phyloP scores from a whole-genome alignment of 2,797 vertebrate genomes.

The Menidia menidia region DNA sequence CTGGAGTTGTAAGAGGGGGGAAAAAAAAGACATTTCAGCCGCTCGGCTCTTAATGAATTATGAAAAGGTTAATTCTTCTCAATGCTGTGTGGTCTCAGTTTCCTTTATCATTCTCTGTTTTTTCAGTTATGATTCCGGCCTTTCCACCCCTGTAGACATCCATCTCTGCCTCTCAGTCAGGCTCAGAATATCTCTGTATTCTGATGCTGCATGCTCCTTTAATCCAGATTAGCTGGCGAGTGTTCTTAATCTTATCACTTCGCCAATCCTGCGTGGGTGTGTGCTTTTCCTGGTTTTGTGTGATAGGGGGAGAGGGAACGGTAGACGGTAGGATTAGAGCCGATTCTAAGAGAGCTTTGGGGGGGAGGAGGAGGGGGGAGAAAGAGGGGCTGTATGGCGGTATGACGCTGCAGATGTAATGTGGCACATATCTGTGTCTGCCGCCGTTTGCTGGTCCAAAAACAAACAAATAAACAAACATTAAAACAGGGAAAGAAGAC shows the following conservation, averaged over 20 bases:
- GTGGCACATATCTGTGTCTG: conserved; percentile 64
- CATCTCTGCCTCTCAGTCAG: conserved; percentile 53
- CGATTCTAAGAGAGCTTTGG: conserved; percentile 55
- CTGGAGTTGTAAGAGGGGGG: background rate
- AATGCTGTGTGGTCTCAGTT: conserved; percentile 2
- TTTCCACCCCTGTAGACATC: conserved; percentile 27
- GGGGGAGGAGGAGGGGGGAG: conserved; percentile 17
- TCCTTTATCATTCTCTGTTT: conserved; percentile 5
- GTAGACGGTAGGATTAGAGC: conserved; percentile 71
- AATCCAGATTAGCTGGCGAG: conserved; percentile 86
- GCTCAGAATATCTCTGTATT: conserved; percentile 70
- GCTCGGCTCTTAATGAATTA: conserved; percentile 61
- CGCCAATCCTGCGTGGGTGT: conserved; percentile 77
- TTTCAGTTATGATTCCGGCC: conserved; percentile 20
- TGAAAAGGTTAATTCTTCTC: conserved; percentile 61
- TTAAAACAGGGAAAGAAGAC: conserved; percentile 10
- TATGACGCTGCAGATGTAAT: conserved; percentile 52
- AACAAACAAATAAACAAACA: background rate
- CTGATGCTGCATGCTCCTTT: conserved; percentile 77
- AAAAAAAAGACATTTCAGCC: conserved; percentile 36
- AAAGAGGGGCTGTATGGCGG: conserved; percentile 20
- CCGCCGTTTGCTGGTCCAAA: conserved; percentile 24
- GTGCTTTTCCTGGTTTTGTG: conserved; percentile 77
- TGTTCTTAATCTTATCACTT: conserved; percentile 84
- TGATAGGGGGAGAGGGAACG: conserved; percentile 61